Base-by-base conservation (phyloP, 2,113 vertebrate species). In the Uria aalge region DNA sequence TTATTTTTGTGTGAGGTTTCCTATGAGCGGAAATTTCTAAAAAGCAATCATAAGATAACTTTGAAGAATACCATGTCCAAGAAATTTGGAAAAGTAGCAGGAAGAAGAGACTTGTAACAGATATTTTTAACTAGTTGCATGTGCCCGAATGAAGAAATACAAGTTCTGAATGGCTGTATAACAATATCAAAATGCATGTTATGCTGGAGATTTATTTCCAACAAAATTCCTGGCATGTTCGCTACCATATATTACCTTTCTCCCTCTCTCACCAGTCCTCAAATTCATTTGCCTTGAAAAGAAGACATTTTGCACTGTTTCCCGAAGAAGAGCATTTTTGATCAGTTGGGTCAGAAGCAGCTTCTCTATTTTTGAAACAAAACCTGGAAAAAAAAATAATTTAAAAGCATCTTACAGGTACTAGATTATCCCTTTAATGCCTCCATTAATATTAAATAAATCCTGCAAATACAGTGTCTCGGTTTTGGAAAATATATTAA, bases 371-470 rank as follows among this genome's bases (percentile, higher is more conserved):
- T 96, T 75, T 83, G 57, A 94, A 95, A 90, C 56, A 94, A 94
- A 92, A 87, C 14, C 22, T 60, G 34, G 7, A 9, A n/a, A 57
- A 79, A 69, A 75, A 50, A 59, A 90, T 80, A 59, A 67, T 29
- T 6, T 63, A 17, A 80, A 84, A 56, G 15, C 30, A 50, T 80
- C 59, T 92, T 89, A 75, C 59, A 92, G 55, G 50, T 93, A 93
- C 45, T 93, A 77, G 57, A 94, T 93, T 85, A 96, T 94, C 55
- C 67, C n/a, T 94, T 88, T 90, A 92, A 85, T 85, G 59, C 55
- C 20, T 38, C 38, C 75, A 93, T 96, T 94, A 97, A 88, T 93
- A 92, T 95, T 93, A 92, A 95, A 93, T 85, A 93, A 94, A 93
- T 85, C 74, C 90, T 93, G 40, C 34, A 90, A 96, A 90, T 82